Evolutionary conservation across 2,797 vertebrate genomes (phyloP).

Genomic region (Neosilurus mollespiculum): DNA sequence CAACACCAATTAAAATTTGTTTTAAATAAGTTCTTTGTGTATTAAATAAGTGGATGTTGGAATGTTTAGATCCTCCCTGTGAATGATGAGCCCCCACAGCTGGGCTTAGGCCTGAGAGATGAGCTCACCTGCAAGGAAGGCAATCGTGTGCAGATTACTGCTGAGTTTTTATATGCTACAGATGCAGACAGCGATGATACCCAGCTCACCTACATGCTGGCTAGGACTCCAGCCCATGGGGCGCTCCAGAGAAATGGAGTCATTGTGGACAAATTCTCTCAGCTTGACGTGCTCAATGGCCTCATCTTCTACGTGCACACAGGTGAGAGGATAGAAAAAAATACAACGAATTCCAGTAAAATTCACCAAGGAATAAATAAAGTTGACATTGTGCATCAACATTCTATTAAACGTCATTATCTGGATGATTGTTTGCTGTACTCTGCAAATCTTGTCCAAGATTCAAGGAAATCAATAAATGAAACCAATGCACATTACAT

Average conservation of each 20-base stretch:
- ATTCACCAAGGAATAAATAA: neutral
- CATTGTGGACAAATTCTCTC: constrained; percentile 72
- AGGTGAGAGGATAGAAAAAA: constrained; percentile 51
- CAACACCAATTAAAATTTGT: neutral
- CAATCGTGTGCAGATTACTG: constrained; percentile 62
- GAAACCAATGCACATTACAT: neutral
- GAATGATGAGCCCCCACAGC: constrained; percentile 72
- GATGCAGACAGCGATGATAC: constrained; percentile 71
- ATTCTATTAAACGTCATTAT: neutral
- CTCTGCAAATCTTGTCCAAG: neutral
- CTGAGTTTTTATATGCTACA: constrained; percentile 68
- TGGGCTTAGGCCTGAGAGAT: constrained; percentile 61
- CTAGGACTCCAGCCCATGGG: constrained; percentile 60
- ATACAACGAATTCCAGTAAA: neutral
- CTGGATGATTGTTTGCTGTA: neutral
- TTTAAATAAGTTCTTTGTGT: neutral
- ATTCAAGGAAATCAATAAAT: neutral
- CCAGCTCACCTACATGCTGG: constrained; percentile 68
- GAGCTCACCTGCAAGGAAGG: constrained; percentile 66
- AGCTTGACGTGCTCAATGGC: constrained; percentile 72
- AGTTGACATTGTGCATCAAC: too few relatives aligned
- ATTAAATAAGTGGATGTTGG: neutral
- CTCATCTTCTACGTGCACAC: constrained; percentile 71
- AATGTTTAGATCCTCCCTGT: constrained; percentile 63
- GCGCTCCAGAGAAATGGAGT: constrained; percentile 65